Evolutionary conservation across 2,888 invertebrate species (phyloP), one percentile per base, ranked within the genome.

Genomic region (Vandiemenella viatica): DNA sequence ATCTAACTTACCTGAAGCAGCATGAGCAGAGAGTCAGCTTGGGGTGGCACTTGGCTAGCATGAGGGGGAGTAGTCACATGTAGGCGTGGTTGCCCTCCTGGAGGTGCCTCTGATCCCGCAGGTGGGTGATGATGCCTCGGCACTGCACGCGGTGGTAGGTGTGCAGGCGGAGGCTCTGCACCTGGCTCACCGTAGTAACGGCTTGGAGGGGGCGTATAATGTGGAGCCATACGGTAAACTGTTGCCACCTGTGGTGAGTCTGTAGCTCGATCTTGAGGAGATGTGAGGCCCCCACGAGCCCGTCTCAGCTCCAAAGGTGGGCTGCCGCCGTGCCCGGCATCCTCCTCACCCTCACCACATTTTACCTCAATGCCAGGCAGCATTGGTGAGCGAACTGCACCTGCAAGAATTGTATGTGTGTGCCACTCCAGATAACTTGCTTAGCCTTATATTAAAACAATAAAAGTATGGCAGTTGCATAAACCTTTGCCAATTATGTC

Each of bases 21-120:
- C 73, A 83, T 85, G 56, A 86, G 75, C 56, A 89, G 70, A 48
- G 85, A 83, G 67, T 89, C 88, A 5, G 83, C 84, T 63, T 86
- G 87, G 49, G 83, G 80, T 57, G 86, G 83, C 58, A 83, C 83
- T 68, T 83, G 86, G 59, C 78, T 76, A 52, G 81, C 81, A 67
- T 82, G 81, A 58, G 83, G 79, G 60, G 83, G 83, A 5, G 74
- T 73, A 7, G 75, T 72, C 13, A 67, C 68, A 58, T 73, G 73
- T 47, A 71, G 65, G 50, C 72, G 73, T 6, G 51, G 50, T 48
- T 53, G 53, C 22, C 46, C 62, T 62, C 51, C 20, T 8, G 51
- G 46, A 8, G 52, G 48, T 7, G 53, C 51, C 37, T 52, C 52
- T 15, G 53, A 41, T 37, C 26, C 65, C 52, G 21, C 62, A 62